Conservation (phyloP, 2,888 invertebrate genomes). For the Acleris sparsana region DNA sequence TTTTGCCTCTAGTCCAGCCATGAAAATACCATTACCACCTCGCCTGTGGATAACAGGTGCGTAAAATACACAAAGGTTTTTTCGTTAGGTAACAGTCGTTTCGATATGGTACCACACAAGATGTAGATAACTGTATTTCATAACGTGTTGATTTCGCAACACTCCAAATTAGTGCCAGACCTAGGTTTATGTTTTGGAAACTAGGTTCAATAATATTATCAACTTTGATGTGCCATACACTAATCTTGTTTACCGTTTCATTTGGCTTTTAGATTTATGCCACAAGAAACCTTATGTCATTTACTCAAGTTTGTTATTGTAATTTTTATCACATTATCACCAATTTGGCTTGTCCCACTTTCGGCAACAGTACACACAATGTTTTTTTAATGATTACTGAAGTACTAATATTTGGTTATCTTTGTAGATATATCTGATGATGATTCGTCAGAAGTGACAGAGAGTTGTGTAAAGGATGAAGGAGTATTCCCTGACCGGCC, state of each 20-base stretch:
- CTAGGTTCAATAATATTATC: slow-evolving; percentile 25
- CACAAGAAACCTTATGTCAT: neutral
- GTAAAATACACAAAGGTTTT: slow-evolving; percentile 44
- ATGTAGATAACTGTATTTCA: neutral
- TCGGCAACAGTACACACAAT: neutral
- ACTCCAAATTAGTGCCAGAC: slow-evolving; percentile 13
- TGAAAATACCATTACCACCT: slow-evolving; percentile 81
- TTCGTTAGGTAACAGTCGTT: slow-evolving; percentile 27
- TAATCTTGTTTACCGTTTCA: slow-evolving; percentile 14
- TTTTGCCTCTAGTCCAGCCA: slow-evolving; percentile 60
- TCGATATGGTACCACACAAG: neutral
- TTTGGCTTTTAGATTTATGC: neutral
- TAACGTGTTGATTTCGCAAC: neutral
- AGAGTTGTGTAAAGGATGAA: slow-evolving; percentile 59
- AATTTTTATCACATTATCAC: neutral
- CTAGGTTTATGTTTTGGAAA: slow-evolving; percentile 34
- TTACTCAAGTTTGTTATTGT: neutral
- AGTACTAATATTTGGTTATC: neutral
- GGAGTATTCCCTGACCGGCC: slow-evolving; percentile 61
- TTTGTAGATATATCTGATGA: slow-evolving; percentile 68
- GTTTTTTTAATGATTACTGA: neutral
- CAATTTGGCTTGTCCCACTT: slow-evolving; percentile 19
- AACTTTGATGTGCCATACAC: slow-evolving; percentile 1
- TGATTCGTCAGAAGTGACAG: slow-evolving; percentile 70
- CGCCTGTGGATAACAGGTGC: slow-evolving; percentile 79